Conservation (phyloP, 2,113 vertebrate genomes). For the Menidia beryllina region DNA sequence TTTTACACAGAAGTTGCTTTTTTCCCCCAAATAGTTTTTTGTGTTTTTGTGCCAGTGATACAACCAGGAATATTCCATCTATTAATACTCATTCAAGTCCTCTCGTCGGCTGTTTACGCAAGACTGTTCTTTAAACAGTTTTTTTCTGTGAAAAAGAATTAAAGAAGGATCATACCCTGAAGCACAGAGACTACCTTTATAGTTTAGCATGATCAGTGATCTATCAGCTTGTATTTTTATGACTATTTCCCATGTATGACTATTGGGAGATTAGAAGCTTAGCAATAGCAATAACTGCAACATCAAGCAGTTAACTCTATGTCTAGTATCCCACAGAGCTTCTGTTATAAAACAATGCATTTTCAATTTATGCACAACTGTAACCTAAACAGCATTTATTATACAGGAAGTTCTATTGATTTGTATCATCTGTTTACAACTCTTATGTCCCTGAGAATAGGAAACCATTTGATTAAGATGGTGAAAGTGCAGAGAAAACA, state of each 20-base stretch:
- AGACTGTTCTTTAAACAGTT: too few relatives aligned
- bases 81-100: too few relatives aligned
- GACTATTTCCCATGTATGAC: slow-evolving; percentile 20
- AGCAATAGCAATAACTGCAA: slow-evolving; percentile 41
- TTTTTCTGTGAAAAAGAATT: too few relatives aligned
- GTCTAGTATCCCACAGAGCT: slow-evolving; percentile 14
- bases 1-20: too few relatives aligned
- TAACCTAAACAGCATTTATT: slow-evolving; percentile 13
- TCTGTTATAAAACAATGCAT: slow-evolving; percentile 9
- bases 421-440: slow-evolving; percentile 4
- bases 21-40: too few relatives aligned
- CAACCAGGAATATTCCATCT: too few relatives aligned
- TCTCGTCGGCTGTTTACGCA: too few relatives aligned
- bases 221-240: slow-evolving; percentile 41
- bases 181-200: slow-evolving; percentile 26
- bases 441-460: slow-evolving; percentile 4
- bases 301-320: slow-evolving; percentile 20
- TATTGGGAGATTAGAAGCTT: slow-evolving; percentile 43
- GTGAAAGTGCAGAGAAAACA: slow-evolving; percentile 29
- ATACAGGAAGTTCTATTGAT: neutral
- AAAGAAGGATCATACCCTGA: too few relatives aligned
- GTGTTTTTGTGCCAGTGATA: too few relatives aligned
- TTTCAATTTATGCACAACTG: slow-evolving; percentile 8
- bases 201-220: slow-evolving; percentile 39
- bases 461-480: slow-evolving; percentile 47